Evolutionary conservation across 1,140 invertebrate genomes (phyloP).

Genomic region (Bactericera cockerelli): DNA sequence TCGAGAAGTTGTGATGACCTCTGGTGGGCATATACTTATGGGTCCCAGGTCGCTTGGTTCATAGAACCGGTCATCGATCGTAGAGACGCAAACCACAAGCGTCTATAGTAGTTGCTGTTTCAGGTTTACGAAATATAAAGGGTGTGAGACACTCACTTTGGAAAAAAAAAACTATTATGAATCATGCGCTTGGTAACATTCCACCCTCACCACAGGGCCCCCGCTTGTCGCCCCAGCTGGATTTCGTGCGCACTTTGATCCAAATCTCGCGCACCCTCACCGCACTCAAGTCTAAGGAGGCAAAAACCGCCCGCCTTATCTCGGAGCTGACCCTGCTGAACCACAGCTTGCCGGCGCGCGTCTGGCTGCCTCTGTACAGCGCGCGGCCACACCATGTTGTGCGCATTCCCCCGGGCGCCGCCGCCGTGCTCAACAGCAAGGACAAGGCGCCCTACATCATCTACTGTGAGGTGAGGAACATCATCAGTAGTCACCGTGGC

Average conservation of each 20-base stretch:
- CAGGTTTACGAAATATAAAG: no score
- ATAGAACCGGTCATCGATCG: no score
- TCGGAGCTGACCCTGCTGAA: constrained; percentile 87
- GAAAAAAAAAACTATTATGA: no score
- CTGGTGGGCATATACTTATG: no score
- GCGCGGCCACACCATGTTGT: constrained; percentile 65
- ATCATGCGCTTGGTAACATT: no score
- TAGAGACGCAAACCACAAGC: no score
- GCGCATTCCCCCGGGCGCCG: constrained; percentile 80
- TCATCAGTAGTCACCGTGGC: no score
- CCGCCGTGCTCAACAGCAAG: constrained; percentile 96
- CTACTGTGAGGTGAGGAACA: neutral
- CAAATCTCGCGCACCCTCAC: constrained; percentile 81
- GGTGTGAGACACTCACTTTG: no score
- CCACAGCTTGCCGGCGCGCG: constrained; percentile 88
- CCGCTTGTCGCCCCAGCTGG: constrained; percentile 63
- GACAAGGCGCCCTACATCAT: constrained; percentile 56
- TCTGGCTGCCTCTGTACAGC: constrained; percentile 83
- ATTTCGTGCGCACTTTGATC: constrained; percentile 75
- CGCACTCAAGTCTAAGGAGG: constrained; percentile 82
- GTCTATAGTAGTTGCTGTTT: no score
- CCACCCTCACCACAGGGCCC: constrained; percentile 53
- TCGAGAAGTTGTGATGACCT: no score
- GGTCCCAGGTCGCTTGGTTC: no score
- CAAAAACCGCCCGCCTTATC: constrained; percentile 74